A percentile compares a stretch with the other conserved stretches of the same genome.
These are phyloP conservation scores for Lasiommata megera DNA, from an alignment of 2,888 invertebrate species.

Conservation along the genomic window DNA sequence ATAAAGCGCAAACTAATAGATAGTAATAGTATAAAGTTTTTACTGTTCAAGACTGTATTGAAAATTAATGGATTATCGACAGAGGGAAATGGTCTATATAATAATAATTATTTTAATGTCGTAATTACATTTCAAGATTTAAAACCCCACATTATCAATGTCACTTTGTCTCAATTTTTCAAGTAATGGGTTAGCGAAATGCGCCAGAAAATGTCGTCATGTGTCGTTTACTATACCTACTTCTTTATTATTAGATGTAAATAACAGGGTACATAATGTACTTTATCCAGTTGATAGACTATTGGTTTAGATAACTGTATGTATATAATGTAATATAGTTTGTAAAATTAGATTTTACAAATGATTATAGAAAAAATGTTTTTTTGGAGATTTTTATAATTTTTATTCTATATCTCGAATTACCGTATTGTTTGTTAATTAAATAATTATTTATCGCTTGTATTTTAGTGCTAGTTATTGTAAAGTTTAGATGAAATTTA, in stretches of 20 bases:
- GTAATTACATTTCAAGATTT: too few relatives aligned
- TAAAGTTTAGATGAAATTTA: slow-evolving; percentile 33
- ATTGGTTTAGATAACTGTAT: slow-evolving; percentile 62
- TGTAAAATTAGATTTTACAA: slow-evolving; percentile 40
- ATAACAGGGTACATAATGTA: slow-evolving; percentile 55
- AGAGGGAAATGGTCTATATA: too few relatives aligned
- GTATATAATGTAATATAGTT: slow-evolving; percentile 59
- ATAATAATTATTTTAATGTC: too few relatives aligned
- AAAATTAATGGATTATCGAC: too few relatives aligned
- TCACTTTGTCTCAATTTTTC: too few relatives aligned
- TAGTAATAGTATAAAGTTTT: too few relatives aligned
- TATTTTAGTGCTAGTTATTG: slow-evolving; percentile 37
- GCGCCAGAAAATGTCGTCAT: background rate
- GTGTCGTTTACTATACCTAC: slow-evolving; percentile 12
- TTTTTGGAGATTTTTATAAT: slow-evolving; percentile 43
- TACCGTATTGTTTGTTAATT: slow-evolving; percentile 30
- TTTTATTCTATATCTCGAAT: slow-evolving; percentile 31
- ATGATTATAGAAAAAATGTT: slow-evolving; percentile 13
- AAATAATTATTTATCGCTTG: slow-evolving; percentile 22
- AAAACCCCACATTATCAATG: too few relatives aligned
- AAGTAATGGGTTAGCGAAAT: too few relatives aligned
- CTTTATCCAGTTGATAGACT: slow-evolving; percentile 58
- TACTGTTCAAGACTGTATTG: too few relatives aligned
- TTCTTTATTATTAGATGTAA: slow-evolving; percentile 40
- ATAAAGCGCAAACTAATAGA: too few relatives aligned